Percentiles rank a stretch among this genome's conserved stretches.
Conservation (phyloP, 1,140 invertebrate species). For the Aporrectodea caliginosa region DNA sequence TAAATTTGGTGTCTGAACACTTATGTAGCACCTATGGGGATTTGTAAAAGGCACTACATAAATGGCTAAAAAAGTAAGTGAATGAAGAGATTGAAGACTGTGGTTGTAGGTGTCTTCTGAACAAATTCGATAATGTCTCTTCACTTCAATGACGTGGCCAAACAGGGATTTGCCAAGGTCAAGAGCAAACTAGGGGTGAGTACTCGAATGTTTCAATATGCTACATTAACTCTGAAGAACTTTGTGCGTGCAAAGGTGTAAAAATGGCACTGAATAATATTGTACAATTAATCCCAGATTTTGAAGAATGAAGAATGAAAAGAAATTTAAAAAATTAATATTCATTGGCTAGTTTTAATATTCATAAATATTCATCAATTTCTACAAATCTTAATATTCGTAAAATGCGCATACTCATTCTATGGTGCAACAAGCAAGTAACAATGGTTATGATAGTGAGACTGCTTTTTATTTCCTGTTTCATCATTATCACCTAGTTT, state of each 20-base stretch:
- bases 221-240: too few relatives aligned
- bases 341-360: neutral
- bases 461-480: too few relatives aligned
- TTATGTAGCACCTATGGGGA: neutral
- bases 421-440: too few relatives aligned
- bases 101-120: too few relatives aligned
- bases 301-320: neutral
- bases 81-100: neutral
- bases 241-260: neutral
- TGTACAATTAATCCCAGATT: neutral
- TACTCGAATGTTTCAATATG: too few relatives aligned
- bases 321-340: neutral
- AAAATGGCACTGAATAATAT: neutral
- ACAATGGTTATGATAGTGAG: too few relatives aligned
- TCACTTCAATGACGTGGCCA: neutral
- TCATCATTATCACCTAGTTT: too few relatives aligned
- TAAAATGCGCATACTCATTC: too few relatives aligned
- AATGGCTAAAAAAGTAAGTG: neutral
- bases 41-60: too few relatives aligned
- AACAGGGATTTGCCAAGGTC: neutral
- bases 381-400: too few relatives aligned
- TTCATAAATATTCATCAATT: neutral
- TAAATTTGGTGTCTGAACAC: neutral
- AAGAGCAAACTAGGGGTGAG: neutral
- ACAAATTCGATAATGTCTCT: neutral